phyloP scores from a whole-genome alignment of 2,888 invertebrate species.

The Pristionchus maxplancki region DNA sequence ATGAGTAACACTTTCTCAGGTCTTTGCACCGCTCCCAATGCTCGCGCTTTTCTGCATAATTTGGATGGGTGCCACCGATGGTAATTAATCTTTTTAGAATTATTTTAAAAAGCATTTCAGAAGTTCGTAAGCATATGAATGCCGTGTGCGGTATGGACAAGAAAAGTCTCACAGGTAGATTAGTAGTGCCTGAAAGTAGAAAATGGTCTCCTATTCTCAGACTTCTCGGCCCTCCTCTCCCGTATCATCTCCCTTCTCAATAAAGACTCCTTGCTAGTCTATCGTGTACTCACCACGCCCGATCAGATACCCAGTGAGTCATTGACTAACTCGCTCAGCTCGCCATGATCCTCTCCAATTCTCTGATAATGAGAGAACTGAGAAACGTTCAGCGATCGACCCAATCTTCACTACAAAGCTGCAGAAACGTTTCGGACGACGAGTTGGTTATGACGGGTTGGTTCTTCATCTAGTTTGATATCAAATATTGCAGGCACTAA shows the following conservation, averaged over 20 bases:
- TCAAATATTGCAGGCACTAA: background rate
- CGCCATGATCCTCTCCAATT: no score
- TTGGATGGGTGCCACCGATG: constrained; percentile 16
- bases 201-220: background rate
- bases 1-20: background rate
- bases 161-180: background rate
- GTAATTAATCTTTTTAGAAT: background rate
- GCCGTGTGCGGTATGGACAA: constrained; percentile 20
- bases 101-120: background rate
- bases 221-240: background rate
- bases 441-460: no score
- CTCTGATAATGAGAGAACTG: background rate
- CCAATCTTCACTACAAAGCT: constrained; percentile 3
- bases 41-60: constrained; percentile 29
- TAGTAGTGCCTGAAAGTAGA: background rate
- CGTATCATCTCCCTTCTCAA: background rate
- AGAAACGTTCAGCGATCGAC: constrained; percentile 15
- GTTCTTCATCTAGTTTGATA: no score
- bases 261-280: background rate
- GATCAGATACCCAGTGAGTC: background rate
- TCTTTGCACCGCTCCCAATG: constrained; percentile 22
- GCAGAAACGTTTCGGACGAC: constrained; percentile 19
- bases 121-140: constrained; percentile 41
- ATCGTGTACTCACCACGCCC: background rate
- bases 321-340: no score